Evolutionary conservation across 2,113 vertebrate genomes (phyloP).

Genomic region (Rhynchomys soricoides): DNA sequence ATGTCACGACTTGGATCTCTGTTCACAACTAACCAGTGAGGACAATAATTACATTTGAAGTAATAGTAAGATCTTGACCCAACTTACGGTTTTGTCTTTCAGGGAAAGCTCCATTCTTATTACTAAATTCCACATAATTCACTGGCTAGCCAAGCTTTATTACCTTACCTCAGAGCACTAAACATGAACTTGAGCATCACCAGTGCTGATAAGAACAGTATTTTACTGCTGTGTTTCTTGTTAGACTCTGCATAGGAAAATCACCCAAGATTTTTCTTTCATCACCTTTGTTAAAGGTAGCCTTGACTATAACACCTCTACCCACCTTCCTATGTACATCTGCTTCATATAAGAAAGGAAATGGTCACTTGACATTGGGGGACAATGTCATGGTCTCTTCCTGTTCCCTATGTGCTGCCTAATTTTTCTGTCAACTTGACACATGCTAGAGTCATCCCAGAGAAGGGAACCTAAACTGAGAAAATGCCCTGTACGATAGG

Average conservation of each 20-base stretch:
- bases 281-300: neutral
- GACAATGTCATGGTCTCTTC: neutral
- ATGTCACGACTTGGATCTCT: conserved; percentile 82
- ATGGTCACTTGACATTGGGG: neutral
- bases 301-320: neutral
- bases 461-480: no score
- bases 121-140: conserved; percentile 15
- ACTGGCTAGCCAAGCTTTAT: conserved; percentile 13
- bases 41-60: conserved; percentile 82
- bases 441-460: no score
- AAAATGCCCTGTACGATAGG: neutral
- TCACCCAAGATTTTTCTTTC: neutral
- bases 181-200: neutral
- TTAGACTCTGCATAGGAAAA: neutral
- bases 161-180: conserved; percentile 47
- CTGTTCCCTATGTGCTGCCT: neutral
- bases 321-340: neutral
- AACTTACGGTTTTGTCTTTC: conserved; percentile 10
- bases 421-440: neutral
- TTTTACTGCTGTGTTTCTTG: conserved; percentile 6
- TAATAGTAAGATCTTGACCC: conserved; percentile 79
- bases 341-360: neutral
- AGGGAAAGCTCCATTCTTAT: conserved; percentile 51
- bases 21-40: conserved; percentile 82
- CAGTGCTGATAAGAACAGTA: neutral